A percentile compares a stretch with the other conserved stretches of the same genome.
Evolutionary conservation across 1,140 invertebrate genomes (phyloP).

Genomic region (Drosophila melanica): DNA sequence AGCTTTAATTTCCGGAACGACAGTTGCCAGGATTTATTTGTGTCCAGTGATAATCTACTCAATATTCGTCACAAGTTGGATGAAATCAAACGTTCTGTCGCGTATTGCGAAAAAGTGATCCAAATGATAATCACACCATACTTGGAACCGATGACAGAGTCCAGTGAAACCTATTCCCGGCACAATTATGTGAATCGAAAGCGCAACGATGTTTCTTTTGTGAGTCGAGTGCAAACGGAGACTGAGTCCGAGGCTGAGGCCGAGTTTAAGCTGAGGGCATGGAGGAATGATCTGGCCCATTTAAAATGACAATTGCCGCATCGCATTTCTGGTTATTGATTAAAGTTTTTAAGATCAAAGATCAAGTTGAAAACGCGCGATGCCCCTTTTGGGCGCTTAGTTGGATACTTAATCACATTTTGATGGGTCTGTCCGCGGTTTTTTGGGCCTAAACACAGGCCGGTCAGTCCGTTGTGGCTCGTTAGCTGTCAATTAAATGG

Average conservation of each 20-base stretch:
- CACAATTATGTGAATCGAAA: neutral
- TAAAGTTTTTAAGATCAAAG: constrained; percentile 3
- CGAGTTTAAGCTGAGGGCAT: neutral
- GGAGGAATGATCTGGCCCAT: neutral
- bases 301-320: neutral
- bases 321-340: constrained; percentile 9
- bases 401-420: constrained; percentile 68
- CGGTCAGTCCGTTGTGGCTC: constrained; percentile 50
- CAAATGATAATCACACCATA: neutral
- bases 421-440: constrained; percentile 52
- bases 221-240: neutral
- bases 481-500: constrained; percentile 79
- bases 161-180: neutral
- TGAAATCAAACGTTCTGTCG: neutral
- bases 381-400: neutral
- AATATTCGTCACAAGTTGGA: constrained; percentile 1
- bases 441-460: constrained; percentile 28
- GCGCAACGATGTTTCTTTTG: neutral
- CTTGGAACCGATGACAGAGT: neutral
- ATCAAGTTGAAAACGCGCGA: neutral
- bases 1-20: neutral
- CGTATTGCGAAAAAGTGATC: constrained; percentile 5
- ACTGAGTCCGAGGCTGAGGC: neutral
- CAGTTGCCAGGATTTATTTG: neutral
- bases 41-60: neutral